Evolutionary conservation across 2,113 vertebrate species (phyloP).

Genomic region (Dipodomys ordii): DNA sequence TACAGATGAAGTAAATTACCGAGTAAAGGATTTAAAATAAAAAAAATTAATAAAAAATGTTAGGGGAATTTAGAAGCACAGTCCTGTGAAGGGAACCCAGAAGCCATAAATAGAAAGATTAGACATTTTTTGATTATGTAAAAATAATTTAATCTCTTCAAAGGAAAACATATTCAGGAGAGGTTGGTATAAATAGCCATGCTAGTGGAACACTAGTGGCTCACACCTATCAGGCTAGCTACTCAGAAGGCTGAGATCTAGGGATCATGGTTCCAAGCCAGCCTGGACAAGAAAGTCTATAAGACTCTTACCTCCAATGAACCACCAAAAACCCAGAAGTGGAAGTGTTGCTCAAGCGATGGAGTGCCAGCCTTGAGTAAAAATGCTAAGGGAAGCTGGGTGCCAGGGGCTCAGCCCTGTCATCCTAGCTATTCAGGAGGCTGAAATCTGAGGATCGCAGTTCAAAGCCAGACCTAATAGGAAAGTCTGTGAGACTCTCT

Average conservation of each 20-base stretch:
- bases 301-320: too few species aligned
- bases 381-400: too few species aligned
- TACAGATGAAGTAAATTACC: conserved; percentile 37
- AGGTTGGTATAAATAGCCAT: too few species aligned
- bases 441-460: too few species aligned
- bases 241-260: background rate
- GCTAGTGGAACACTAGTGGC: background rate
- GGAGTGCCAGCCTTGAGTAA: too few species aligned
- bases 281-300: too few species aligned
- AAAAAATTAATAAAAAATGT: conserved; percentile 27
- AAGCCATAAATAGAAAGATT: background rate
- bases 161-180: conserved; percentile 25
- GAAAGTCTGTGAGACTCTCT: too few species aligned
- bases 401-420: too few species aligned
- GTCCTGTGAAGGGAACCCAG: conserved; percentile 22
- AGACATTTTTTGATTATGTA: conserved; percentile 19
- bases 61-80: conserved; percentile 20
- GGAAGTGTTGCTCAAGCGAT: too few species aligned
- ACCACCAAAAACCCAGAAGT: too few species aligned
- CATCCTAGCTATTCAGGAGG: too few species aligned
- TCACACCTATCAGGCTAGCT: background rate
- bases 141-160: conserved; percentile 28
- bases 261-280: background rate
- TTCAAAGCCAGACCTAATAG: too few species aligned
- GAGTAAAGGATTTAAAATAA: conserved; percentile 49